Base-by-base conservation (phyloP, 2,113 vertebrate genomes). In the Pyrgilauda ruficollis region DNA sequence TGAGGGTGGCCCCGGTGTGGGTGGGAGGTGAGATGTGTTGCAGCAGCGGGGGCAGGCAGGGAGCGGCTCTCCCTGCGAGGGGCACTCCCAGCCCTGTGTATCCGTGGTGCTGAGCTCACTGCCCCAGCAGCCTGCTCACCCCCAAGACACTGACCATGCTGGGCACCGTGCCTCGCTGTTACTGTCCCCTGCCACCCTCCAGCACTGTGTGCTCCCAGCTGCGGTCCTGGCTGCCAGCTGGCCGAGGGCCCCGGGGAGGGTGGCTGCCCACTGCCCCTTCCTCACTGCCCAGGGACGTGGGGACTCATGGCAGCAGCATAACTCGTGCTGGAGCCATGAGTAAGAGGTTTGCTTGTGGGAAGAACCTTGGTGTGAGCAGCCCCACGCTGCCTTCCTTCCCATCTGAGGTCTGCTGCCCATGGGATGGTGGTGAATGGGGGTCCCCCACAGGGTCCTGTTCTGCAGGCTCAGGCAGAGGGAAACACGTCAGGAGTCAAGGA, bases 71-170 rank as follows among this genome's bases (percentile, higher is more conserved):
- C 35, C 68, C 53, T 64, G 47, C 1, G 0, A 24, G 2, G 14
- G 56, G 61, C 0, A 0, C 31, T 93, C 37, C 59, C 0, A 4
- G 63, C 61, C 70, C 39, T 87, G 43, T 47, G 6, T 4, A 15
- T 24, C 56, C 1, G 0, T 1, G 3, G 73, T 58, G 85, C 85
- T 0, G 0, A 18, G 30, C 15, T 76, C 62, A 10, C 50, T 5
- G 13, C 55, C 33, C 77, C 3, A 7, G 41, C 73, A 74, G 68
- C 58, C 63, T 52, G 81, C 67, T 64, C 0, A 0, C 30, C 46
- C 27, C 31, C 0, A 0, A n/a, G 58, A 31, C 24, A 22, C 53
- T 6, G 1, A 31, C 8, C 0, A 0, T 11, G 68, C 24, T 11
- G 1, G 12, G 28, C 11, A 10, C 53, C 0, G 0, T 4, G 3